A percentile compares a stretch with the other conserved stretches of the same genome.
Evolutionary conservation across 2,797 vertebrate species (phyloP).

Genomic region (Helicolenus hilgendorfi): DNA sequence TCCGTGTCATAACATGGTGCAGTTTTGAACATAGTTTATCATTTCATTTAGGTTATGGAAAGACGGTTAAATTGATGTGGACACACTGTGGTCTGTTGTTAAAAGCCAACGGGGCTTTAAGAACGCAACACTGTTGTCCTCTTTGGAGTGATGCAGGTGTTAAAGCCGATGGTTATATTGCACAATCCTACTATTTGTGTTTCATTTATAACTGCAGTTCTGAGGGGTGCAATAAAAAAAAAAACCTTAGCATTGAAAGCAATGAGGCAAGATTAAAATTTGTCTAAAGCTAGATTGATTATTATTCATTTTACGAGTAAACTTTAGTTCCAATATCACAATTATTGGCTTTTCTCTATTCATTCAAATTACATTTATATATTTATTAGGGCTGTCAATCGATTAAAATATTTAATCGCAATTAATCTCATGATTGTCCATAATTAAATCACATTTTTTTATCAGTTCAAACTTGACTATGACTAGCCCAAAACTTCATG

Average conservation of each 20-base stretch:
- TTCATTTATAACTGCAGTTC: not conserved
- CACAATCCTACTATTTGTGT: not conserved
- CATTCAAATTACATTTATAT: not conserved
- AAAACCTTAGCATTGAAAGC: not conserved
- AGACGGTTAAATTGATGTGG: conserved; percentile 28
- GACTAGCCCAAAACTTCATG: too few relatives aligned
- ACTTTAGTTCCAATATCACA: not conserved
- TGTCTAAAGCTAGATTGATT: not conserved
- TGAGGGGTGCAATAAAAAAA: not conserved
- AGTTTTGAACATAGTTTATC: not conserved
- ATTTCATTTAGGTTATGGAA: not conserved
- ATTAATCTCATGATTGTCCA: too few relatives aligned
- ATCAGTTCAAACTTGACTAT: too few relatives aligned
- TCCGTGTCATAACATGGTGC: not conserved
- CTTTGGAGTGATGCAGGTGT: not conserved
- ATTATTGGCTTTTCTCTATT: not conserved
- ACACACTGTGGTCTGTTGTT: not conserved
- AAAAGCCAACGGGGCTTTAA: not conserved
- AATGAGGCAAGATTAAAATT: not conserved
- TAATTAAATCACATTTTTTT: too few relatives aligned
- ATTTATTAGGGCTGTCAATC: too few relatives aligned
- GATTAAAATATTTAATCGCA: too few relatives aligned
- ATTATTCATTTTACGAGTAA: not conserved
- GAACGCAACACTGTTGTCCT: not conserved
- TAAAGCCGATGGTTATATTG: not conserved